Evolutionary conservation across 2,888 invertebrate species (phyloP).

Genomic region (Oxycera nigricornis): DNA sequence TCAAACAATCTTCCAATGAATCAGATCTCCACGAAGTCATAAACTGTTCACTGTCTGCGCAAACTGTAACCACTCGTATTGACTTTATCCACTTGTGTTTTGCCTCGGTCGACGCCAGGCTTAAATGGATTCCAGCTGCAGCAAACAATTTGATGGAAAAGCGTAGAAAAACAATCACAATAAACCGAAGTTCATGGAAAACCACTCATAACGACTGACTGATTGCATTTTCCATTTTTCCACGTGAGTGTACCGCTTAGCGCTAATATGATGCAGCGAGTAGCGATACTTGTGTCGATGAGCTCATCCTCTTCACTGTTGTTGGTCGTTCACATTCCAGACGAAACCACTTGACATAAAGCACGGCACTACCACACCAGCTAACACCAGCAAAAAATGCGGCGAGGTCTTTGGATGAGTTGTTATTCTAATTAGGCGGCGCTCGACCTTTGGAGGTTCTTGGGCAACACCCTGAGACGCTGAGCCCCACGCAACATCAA

Average conservation of each 20-base stretch:
- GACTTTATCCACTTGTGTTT: no score
- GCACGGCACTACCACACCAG: not conserved
- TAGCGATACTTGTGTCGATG: not conserved
- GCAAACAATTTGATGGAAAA: not conserved
- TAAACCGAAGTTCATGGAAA: slow-evolving; percentile 19
- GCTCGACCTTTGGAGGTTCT: not conserved
- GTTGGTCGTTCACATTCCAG: slow-evolving; percentile 18
- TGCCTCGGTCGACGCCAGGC: no score
- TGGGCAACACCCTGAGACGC: not conserved
- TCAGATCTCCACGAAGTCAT: no score
- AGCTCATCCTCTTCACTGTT: not conserved
- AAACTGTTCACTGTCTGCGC: no score
- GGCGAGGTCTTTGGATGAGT: not conserved
- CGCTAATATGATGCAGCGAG: not conserved
- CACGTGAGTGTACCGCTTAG: not conserved
- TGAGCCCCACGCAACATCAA: not conserved
- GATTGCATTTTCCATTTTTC: slow-evolving; percentile 7
- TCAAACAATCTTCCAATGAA: no score
- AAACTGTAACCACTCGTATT: no score
- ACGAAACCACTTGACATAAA: slow-evolving; percentile 19
- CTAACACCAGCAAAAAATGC: not conserved
- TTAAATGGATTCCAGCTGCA: not conserved
- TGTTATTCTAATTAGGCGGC: slow-evolving; percentile 4
- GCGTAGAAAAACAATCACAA: not conserved
- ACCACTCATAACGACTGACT: slow-evolving; percentile 16